Conservation (phyloP, 2,888 invertebrate species). For the Resseliella maxima region DNA sequence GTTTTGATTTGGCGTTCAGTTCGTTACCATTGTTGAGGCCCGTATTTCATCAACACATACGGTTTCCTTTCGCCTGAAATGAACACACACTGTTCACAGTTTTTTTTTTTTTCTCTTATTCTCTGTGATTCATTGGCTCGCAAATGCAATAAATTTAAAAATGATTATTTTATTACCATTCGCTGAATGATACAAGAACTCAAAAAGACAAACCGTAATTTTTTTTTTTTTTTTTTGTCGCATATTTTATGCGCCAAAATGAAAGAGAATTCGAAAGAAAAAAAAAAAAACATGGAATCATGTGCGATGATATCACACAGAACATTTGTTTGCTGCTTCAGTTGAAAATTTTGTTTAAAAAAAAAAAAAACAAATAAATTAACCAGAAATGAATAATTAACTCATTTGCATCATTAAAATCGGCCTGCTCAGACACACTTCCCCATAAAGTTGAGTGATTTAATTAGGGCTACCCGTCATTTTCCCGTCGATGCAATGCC, state of each 20-base stretch:
- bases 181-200: background rate
- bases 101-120: no score
- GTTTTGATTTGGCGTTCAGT: background rate
- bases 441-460: constrained; percentile 23
- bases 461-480: constrained; percentile 19
- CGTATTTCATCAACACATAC: background rate
- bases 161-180: background rate
- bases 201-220: no score
- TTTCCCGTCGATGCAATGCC: background rate
- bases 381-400: constrained; percentile 46
- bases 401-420: constrained; percentile 16
- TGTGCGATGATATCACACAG: background rate
- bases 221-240: no score
- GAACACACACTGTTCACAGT: background rate
- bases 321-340: background rate
- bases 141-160: background rate
- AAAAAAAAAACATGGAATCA: background rate
- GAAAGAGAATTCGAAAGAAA: background rate
- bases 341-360: background rate
- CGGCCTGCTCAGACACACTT: background rate
- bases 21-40: background rate
- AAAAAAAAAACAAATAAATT: background rate
- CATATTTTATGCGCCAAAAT: no score
- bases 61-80: background rate
- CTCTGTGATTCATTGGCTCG: background rate